These are phyloP conservation scores for Druon quercuslanigerum DNA, from an alignment of 1,140 invertebrate genomes.

Conservation along the genomic window DNA sequence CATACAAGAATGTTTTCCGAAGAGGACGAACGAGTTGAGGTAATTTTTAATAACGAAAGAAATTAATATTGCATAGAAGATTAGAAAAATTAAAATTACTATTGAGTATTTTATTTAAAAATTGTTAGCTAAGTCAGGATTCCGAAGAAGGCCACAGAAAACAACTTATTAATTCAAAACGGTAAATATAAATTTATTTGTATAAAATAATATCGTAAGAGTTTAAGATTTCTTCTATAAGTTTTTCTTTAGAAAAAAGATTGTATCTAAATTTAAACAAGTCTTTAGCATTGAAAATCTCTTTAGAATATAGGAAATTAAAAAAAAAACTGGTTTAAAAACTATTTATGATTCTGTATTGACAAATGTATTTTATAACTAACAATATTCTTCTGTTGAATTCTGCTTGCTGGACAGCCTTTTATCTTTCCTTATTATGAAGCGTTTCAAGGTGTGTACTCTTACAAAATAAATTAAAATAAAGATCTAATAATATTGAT, in stretches of 20 bases:
- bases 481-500: no score
- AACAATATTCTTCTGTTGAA: conserved; percentile 51
- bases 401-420: conserved; percentile 63
- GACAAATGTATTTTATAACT: conserved; percentile 43
- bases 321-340: conserved; percentile 58
- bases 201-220: background rate
- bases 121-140: conserved; percentile 1
- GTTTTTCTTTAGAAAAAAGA: no score
- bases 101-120: conserved; percentile 20
- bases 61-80: background rate
- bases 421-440: conserved; percentile 66
- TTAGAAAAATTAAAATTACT: conserved; percentile 13
- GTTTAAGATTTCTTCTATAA: no score
- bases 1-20: conserved; percentile 63
- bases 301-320: conserved; percentile 50
- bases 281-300: background rate
- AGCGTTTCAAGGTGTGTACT: conserved; percentile 62
- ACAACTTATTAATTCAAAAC: conserved; percentile 6
- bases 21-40: conserved; percentile 67
- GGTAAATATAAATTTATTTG: conserved; percentile 23
- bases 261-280: no score
- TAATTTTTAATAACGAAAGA: conserved; percentile 37
- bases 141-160: conserved; percentile 21
- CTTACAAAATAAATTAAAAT: background rate
- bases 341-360: conserved; percentile 5